Conservation (phyloP, 1,140 invertebrate genomes). For the Eciton burchellii region DNA sequence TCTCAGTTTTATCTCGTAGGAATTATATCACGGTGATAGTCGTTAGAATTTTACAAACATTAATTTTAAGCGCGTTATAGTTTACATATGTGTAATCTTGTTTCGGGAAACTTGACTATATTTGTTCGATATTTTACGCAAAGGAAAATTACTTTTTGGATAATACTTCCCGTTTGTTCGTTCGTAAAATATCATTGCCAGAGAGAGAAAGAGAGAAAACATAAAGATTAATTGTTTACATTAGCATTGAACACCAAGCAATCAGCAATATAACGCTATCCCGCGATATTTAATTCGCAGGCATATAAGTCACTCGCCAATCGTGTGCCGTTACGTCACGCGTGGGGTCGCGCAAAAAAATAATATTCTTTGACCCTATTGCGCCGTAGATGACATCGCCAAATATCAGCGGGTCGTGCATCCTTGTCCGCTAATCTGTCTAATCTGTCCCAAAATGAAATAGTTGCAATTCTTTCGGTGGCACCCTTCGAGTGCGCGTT, state of each 20-base stretch:
- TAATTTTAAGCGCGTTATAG: background rate
- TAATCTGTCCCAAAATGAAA: conserved; percentile 77
- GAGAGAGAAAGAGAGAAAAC: background rate
- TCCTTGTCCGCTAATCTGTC: conserved; percentile 73
- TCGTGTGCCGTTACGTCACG: conserved; percentile 1
- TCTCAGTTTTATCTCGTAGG: background rate
- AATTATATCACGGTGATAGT: background rate
- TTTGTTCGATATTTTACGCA: too few species aligned
- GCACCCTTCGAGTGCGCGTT: conserved; percentile 55
- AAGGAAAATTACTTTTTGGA: conserved; percentile 6
- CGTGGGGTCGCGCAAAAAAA: conserved; percentile 49
- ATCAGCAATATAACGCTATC: conserved; percentile 1
- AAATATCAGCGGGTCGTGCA: conserved; percentile 63
- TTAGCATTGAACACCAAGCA: background rate
- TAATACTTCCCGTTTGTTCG: background rate
- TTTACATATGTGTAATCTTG: background rate
- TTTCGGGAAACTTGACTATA: too few species aligned
- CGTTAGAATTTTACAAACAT: background rate
- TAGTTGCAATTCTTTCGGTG: conserved; percentile 75
- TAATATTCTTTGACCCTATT: conserved; percentile 61
- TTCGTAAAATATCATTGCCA: too few species aligned
- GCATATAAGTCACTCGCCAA: background rate
- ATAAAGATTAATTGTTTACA: background rate
- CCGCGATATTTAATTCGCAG: background rate
- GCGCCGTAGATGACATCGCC: conserved; percentile 46